Percentiles rank a stretch among this genome's conserved stretches.
Conservation (phyloP, 2,113 vertebrate genomes). For the Megaleporinus macrocephalus region DNA sequence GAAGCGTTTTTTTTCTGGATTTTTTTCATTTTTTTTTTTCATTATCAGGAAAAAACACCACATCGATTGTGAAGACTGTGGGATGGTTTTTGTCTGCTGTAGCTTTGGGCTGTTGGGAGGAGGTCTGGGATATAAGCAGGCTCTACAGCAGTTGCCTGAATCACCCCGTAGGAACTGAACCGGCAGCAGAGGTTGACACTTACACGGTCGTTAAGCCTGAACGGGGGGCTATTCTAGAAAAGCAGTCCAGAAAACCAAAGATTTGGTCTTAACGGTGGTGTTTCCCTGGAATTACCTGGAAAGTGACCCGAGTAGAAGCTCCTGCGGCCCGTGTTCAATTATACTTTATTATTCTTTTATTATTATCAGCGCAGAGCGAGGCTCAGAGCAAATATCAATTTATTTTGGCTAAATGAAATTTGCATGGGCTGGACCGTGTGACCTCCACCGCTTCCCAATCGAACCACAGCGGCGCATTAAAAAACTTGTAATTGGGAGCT, state of each 20-base stretch:
- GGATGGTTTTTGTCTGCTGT: constrained; percentile 27
- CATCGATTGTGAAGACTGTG: background rate
- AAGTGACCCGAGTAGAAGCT: background rate
- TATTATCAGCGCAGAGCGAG: background rate
- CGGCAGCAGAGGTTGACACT: constrained; percentile 13
- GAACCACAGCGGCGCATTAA: background rate
- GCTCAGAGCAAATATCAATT: constrained; percentile 36
- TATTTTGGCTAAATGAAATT: constrained; percentile 30
- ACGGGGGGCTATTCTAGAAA: background rate
- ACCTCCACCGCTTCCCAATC: constrained; percentile 28
- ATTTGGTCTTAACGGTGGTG: background rate
- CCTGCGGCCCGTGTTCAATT: background rate
- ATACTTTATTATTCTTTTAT: background rate
- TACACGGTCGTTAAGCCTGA: background rate
- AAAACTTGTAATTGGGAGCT: background rate
- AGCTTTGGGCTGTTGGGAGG: constrained; percentile 19
- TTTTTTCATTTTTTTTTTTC: no score
- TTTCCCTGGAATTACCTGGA: background rate
- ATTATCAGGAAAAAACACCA: background rate
- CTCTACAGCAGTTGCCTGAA: constrained; percentile 8
- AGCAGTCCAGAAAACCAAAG: background rate
- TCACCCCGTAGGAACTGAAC: constrained; percentile 25
- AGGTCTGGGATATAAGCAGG: constrained; percentile 1
- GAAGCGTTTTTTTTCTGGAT: background rate
- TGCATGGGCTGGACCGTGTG: background rate